Evolutionary conservation across 1,140 invertebrate genomes (phyloP).

Genomic region (Cotesia vestalis): DNA sequence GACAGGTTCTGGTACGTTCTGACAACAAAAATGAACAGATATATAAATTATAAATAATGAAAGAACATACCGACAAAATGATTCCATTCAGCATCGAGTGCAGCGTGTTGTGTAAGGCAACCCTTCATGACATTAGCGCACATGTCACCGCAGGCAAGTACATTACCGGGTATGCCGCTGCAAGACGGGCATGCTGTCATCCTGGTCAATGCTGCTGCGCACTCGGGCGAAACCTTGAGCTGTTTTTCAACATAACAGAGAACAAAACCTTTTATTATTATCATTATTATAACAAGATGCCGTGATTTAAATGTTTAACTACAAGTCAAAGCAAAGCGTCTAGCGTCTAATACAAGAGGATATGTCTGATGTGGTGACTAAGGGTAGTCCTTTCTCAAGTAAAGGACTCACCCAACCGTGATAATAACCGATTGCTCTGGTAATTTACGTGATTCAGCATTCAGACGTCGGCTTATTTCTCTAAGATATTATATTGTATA

Average conservation of each 20-base stretch:
- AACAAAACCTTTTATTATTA: conserved; percentile 14
- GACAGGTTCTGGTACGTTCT: too few species aligned
- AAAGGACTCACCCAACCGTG: not conserved
- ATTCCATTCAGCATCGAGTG: conserved; percentile 89
- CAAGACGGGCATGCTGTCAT: conserved; percentile 90
- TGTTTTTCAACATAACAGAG: conserved; percentile 43
- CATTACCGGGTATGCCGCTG: conserved; percentile 72
- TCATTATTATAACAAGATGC: not conserved
- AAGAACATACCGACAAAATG: conserved; percentile 83
- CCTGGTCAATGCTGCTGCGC: conserved; percentile 79
- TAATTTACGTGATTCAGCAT: too few species aligned
- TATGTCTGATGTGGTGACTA: too few species aligned
- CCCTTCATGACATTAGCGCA: conserved; percentile 91
- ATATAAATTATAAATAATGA: not conserved
- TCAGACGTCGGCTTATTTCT: too few species aligned
- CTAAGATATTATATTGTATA: not conserved
- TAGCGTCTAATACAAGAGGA: too few species aligned
- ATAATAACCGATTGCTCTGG: conserved; percentile 5
- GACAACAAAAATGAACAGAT: not conserved
- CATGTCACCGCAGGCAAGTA: conserved; percentile 85
- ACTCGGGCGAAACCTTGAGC: conserved; percentile 69
- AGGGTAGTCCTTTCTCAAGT: not conserved
- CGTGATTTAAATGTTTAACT: not conserved
- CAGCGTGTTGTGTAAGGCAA: conserved; percentile 85
- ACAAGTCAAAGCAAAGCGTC: not conserved